Evolutionary conservation across 2,797 vertebrate genomes (phyloP).

Genomic region (Phoeniculus purpureus): DNA sequence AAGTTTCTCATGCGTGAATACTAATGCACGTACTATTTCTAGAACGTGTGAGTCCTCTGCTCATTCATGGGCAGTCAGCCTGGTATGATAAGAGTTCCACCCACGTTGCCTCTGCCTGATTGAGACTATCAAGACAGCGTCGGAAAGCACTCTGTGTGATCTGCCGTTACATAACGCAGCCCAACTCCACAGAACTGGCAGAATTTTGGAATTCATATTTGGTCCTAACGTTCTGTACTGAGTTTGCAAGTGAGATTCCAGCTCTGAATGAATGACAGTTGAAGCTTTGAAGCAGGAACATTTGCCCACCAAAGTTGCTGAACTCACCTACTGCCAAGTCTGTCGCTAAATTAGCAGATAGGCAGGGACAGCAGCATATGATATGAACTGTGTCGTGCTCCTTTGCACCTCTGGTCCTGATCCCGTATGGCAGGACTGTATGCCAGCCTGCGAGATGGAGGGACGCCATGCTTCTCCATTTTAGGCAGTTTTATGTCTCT

Average conservation of each 20-base stretch:
- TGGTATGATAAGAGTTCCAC: conserved; percentile 46
- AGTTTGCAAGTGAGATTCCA: conserved; percentile 40
- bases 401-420: not conserved
- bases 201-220: conserved; percentile 15
- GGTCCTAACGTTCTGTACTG: conserved; percentile 21
- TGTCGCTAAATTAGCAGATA: conserved; percentile 4
- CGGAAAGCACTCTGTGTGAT: not conserved
- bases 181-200: not conserved
- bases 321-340: conserved; percentile 38
- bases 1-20: conserved; percentile 20
- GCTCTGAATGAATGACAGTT: conserved; percentile 21
- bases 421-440: not conserved
- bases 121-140: conserved; percentile 31
- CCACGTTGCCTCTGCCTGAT: conserved; percentile 41
- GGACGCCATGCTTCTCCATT: not conserved
- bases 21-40: not conserved
- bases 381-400: not conserved
- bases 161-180: conserved; percentile 10
- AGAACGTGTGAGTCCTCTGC: conserved; percentile 38
- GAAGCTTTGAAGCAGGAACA: conserved; percentile 33
- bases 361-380: not conserved
- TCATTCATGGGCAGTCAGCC: conserved; percentile 32
- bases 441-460: not conserved
- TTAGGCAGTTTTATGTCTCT: not conserved
- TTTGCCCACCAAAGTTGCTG: conserved; percentile 52